Percentiles rank a stretch among this genome's conserved stretches.
Conservation (phyloP, 2,888 invertebrate genomes). For the Azorinus chamasolen region DNA sequence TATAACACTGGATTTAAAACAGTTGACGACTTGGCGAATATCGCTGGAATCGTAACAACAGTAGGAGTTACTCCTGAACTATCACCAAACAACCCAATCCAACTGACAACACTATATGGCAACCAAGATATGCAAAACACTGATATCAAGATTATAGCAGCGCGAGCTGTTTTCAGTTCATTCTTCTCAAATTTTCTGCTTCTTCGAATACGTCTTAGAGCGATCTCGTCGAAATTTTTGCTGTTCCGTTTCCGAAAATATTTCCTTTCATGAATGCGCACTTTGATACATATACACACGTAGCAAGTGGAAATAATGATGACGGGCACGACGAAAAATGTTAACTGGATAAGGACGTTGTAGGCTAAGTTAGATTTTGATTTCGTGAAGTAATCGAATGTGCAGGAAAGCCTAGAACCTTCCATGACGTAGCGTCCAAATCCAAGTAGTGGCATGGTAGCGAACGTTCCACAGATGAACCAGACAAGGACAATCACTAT, state of each 20-base stretch:
- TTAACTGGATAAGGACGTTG: constrained; percentile 29
- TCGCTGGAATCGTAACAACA: constrained; percentile 26
- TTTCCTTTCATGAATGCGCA: constrained; percentile 30
- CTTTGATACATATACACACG: constrained; percentile 23
- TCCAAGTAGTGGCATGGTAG: constrained; percentile 32
- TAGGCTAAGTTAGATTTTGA: constrained; percentile 19
- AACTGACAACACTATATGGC: constrained; percentile 36
- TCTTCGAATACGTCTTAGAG: constrained; percentile 26
- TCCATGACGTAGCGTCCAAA: constrained; percentile 42
- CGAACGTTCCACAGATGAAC: constrained; percentile 15
- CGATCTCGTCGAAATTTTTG: constrained; percentile 13
- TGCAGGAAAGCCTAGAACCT: constrained; percentile 37
- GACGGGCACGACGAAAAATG: constrained; percentile 33
- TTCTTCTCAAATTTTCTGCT: constrained; percentile 27
- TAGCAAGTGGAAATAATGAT: constrained; percentile 22
- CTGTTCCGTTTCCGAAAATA: constrained; percentile 24
- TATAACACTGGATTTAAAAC: constrained; percentile 41
- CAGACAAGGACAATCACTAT: constrained; percentile 19
- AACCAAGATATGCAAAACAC: constrained; percentile 45
- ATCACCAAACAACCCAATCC: constrained; percentile 35
- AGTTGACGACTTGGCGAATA: constrained; percentile 44
- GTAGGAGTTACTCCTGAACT: constrained; percentile 21
- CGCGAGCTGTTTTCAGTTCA: constrained; percentile 31
- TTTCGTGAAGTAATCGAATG: constrained; percentile 36
- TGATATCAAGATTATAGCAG: constrained; percentile 12